A percentile compares a stretch with the other conserved stretches of the same genome.
phyloP scores from a whole-genome alignment of 1,140 invertebrate genomes.

The Nymphalis io region DNA sequence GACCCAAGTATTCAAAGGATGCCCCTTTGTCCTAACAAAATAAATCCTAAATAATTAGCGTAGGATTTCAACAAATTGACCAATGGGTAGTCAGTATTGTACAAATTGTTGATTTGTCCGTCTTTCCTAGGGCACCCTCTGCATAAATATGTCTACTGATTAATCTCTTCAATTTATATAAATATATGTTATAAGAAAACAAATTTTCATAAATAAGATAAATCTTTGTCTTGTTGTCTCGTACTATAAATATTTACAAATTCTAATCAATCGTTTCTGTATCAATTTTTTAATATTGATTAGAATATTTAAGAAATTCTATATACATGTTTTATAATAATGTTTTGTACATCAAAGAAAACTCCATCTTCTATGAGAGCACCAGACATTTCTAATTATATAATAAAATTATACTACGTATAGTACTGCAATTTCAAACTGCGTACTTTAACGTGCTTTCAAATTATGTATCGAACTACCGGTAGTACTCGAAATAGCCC shows the following conservation, averaged over 20 bases:
- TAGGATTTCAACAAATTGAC: constrained; percentile 36
- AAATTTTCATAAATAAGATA: too few relatives aligned
- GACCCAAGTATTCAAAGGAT: constrained; percentile 53
- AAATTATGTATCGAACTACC: background rate
- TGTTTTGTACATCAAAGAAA: too few relatives aligned
- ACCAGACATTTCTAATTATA: too few relatives aligned
- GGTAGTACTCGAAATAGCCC: constrained; percentile 11
- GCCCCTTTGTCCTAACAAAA: constrained; percentile 68
- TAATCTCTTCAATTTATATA: background rate
- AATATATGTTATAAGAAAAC: too few relatives aligned
- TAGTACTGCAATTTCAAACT: background rate
- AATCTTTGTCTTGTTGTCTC: too few relatives aligned
- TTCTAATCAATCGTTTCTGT: too few relatives aligned
- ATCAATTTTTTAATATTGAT: too few relatives aligned
- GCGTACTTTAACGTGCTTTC: background rate
- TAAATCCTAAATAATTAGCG: constrained; percentile 69
- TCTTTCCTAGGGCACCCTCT: background rate
- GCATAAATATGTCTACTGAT: background rate
- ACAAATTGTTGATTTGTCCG: constrained; percentile 30
- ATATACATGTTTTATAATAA: too few relatives aligned
- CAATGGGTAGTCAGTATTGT: constrained; percentile 24
- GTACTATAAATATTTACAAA: too few relatives aligned
- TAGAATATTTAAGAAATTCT: too few relatives aligned
- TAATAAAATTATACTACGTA: too few relatives aligned
- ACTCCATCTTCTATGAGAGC: too few relatives aligned